Evolutionary conservation across 2,888 invertebrate genomes (phyloP), one percentile per base, ranked within the genome.

Genomic region (Lasioglossum calceatum): DNA sequence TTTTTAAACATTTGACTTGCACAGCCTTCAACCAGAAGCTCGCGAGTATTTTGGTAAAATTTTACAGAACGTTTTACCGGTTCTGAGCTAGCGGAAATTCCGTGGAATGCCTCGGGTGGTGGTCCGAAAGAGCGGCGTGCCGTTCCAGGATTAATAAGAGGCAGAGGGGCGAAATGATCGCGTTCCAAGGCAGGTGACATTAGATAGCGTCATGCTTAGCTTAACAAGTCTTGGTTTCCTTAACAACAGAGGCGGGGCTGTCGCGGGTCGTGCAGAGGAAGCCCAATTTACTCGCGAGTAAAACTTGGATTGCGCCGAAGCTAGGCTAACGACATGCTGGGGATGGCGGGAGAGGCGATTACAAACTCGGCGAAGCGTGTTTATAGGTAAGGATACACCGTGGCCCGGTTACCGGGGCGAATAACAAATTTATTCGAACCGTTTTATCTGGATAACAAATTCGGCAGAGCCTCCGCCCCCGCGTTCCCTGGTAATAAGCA

Each of bases 261-360:
- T 58, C 58, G 58, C n/a, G 64, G 64, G 7, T 32, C 32, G 64
- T 27, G 32, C 32, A 16, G 32, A 32, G 32, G 64, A 32, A 64
- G 64, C 64, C 64, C 64, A 64, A 64, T 64, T 64, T 64, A 64
- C 64, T 32, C 64, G 64, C 64, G 64, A 64, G 64, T 64, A 64
- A 64, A 64, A 64, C 64, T 64, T 64, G 64, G 64, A 64, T 64
- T 64, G 64, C 64, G 32, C 64, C 64, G 64, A 64, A 32, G 64
- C 64, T 16, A 10, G 36, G 19, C 10, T 36, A 36, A 36, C 67
- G 67, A 36, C 36, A 19, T 36, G 67, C 67, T 3, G 67, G 32
- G 32, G 67, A 67, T 39, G 67, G 32, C 36, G 36, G 23, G 19
- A 19, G 36, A 36, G 67, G 67, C 67, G 67, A 67, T 67, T 67